Conservation (phyloP, 2,797 vertebrate species). For the Loris lydekkerianus region DNA sequence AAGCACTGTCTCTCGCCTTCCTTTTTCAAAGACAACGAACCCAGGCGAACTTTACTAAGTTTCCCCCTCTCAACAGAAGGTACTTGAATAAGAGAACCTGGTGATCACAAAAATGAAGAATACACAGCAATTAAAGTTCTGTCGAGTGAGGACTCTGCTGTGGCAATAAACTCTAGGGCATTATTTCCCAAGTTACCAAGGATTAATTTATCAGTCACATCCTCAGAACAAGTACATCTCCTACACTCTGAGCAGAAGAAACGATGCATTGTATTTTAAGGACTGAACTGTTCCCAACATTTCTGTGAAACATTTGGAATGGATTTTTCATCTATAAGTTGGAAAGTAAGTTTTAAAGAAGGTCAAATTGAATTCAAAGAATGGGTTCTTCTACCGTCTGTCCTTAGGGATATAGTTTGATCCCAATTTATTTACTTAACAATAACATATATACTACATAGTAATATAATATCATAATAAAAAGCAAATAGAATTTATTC, state of each 20-base stretch:
- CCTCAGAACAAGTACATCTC: neutral
- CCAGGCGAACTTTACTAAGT: slow-evolving; percentile 97
- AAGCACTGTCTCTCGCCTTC: slow-evolving; percentile 99
- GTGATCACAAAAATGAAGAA: slow-evolving; percentile 81
- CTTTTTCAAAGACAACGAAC: slow-evolving; percentile 98
- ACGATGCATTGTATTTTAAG: neutral
- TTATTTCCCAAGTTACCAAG: neutral
- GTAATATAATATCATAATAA: neutral
- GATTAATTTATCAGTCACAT: slow-evolving; percentile 8
- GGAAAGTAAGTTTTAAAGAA: slow-evolving; percentile 33
- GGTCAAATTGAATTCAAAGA: neutral
- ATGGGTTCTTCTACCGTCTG: neutral
- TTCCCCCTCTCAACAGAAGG: slow-evolving; percentile 98
- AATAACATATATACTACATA: neutral
- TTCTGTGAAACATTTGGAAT: slow-evolving; percentile 36
- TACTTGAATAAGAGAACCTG: slow-evolving; percentile 98
- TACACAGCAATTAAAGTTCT: slow-evolving; percentile 62
- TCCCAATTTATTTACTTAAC: neutral
- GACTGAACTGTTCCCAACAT: neutral
- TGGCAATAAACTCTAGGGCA: neutral
- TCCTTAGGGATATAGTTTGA: neutral
- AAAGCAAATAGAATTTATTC: slow-evolving; percentile 27
- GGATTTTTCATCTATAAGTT: slow-evolving; percentile 9
- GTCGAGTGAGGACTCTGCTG: neutral
- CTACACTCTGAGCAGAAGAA: neutral